These are phyloP conservation scores for Tinea semifulvella DNA, from an alignment of 2,888 invertebrate species.

Conservation along the genomic window DNA sequence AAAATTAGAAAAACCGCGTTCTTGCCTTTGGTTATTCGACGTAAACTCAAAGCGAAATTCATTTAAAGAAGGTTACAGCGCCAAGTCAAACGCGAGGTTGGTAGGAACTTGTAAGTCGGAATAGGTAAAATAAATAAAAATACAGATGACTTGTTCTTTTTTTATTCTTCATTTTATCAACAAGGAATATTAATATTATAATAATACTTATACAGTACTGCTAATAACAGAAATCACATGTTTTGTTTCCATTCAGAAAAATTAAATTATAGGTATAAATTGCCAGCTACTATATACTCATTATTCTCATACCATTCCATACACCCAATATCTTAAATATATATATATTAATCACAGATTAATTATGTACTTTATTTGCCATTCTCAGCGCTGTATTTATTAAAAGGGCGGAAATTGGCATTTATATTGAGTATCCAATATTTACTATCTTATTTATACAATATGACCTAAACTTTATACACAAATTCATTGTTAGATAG, in stretches of 20 bases:
- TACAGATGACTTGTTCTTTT: conserved; percentile 40
- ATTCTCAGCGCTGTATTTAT: neutral
- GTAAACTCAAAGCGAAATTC: no score
- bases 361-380: conserved; percentile 45
- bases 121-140: conserved; percentile 19
- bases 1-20: no score
- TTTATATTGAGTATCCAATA: conserved; percentile 11
- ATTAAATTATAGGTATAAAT: conserved; percentile 7
- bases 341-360: conserved; percentile 61
- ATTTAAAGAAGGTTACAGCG: no score
- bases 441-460: conserved; percentile 2
- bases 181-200: conserved; percentile 61
- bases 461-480: neutral
- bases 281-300: conserved; percentile 10
- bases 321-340: conserved; percentile 40
- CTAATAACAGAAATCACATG: conserved; percentile 50
- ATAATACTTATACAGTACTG: conserved; percentile 59
- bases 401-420: conserved; percentile 4
- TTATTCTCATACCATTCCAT: conserved; percentile 38
- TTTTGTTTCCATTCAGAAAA: conserved; percentile 41
- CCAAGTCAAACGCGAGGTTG: no score
- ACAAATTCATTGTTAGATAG: conserved; percentile 6
- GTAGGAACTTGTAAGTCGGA: no score
- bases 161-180: conserved; percentile 56
- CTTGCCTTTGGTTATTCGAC: no score